A percentile compares a stretch with the other conserved stretches of the same genome.
These are phyloP conservation scores for Leucophenga varia DNA, from an alignment of 1,140 invertebrate species.

Conservation along the genomic window DNA sequence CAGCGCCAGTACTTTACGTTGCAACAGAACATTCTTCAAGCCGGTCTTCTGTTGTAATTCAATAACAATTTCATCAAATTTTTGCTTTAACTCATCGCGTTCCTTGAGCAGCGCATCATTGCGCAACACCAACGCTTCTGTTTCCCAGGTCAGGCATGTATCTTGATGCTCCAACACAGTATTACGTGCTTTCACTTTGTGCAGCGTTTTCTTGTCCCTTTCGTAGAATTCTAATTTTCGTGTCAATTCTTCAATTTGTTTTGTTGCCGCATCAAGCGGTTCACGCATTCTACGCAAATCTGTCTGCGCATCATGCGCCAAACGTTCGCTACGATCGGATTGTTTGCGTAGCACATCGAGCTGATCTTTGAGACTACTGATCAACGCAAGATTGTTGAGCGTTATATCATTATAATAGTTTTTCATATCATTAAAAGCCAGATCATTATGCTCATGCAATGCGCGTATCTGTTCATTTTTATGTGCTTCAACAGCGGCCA, in stretches of 20 bases:
- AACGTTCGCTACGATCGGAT: conserved; percentile 71
- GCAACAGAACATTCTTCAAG: conserved; percentile 72
- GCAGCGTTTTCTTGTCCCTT: conserved; percentile 67
- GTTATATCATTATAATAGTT: conserved; percentile 94
- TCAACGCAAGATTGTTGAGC: conserved; percentile 83
- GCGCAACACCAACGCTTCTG: conserved; percentile 71
- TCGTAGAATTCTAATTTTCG: conserved; percentile 77
- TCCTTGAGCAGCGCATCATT: conserved; percentile 75
- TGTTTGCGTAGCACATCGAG: conserved; percentile 79
- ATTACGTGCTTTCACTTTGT: conserved; percentile 60
- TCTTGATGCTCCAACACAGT: conserved; percentile 63
- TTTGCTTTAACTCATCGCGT: conserved; percentile 74
- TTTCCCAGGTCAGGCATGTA: conserved; percentile 74
- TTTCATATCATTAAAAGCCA: conserved; percentile 84
- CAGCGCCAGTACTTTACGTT: conserved; percentile 72
- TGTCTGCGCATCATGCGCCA: conserved; percentile 60
- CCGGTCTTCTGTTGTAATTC: conserved; percentile 81
- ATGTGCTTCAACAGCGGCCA: conserved; percentile 83
- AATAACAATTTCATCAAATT: conserved; percentile 78
- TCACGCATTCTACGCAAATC: conserved; percentile 74
- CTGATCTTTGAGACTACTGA: conserved; percentile 82
- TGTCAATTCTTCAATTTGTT: conserved; percentile 68
- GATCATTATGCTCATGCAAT: conserved; percentile 80
- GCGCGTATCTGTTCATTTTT: conserved; percentile 84
- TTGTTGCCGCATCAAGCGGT: conserved; percentile 69